Evolutionary conservation across 35 echinoderm and acorn worm genomes (phyloP).

Genomic region (Hemicentrotus pulcherrimus): DNA sequence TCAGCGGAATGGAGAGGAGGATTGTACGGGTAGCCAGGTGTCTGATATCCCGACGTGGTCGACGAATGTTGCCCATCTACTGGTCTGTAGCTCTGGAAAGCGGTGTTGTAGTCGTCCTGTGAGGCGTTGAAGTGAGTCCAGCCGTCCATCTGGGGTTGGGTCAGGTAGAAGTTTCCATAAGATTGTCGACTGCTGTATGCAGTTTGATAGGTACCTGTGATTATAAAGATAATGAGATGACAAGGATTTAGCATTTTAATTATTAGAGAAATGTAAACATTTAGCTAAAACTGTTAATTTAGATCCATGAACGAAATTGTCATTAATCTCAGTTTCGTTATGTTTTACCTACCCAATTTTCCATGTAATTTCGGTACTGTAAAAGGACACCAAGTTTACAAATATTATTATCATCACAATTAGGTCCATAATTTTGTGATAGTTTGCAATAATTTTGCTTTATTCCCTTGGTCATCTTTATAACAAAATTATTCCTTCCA

Average conservation of each 20-base stretch:
- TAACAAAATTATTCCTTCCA: too few relatives aligned
- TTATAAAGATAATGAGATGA: neutral
- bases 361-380: too few relatives aligned
- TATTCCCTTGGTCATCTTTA: too few relatives aligned
- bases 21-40: constrained; percentile 41
- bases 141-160: constrained; percentile 46
- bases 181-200: constrained; percentile 54
- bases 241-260: neutral
- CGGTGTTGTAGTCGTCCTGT: constrained; percentile 47
- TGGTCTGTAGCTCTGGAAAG: constrained; percentile 34
- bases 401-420: too few relatives aligned
- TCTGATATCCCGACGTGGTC: constrained; percentile 15
- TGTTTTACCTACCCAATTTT: too few relatives aligned
- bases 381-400: too few relatives aligned
- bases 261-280: too few relatives aligned
- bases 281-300: too few relatives aligned
- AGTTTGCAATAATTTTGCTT: too few relatives aligned
- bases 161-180: constrained; percentile 55
- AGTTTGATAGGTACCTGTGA: constrained; percentile 32
- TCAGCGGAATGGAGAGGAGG: constrained; percentile 12
- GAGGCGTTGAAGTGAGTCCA: constrained; percentile 57
- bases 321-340: too few relatives aligned
- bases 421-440: too few relatives aligned
- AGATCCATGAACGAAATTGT: too few relatives aligned
- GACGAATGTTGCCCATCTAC: constrained; percentile 21